These are phyloP conservation scores for Apogon hyalosoma DNA, from an alignment of 2,797 vertebrate species.

Conservation along the genomic window DNA sequence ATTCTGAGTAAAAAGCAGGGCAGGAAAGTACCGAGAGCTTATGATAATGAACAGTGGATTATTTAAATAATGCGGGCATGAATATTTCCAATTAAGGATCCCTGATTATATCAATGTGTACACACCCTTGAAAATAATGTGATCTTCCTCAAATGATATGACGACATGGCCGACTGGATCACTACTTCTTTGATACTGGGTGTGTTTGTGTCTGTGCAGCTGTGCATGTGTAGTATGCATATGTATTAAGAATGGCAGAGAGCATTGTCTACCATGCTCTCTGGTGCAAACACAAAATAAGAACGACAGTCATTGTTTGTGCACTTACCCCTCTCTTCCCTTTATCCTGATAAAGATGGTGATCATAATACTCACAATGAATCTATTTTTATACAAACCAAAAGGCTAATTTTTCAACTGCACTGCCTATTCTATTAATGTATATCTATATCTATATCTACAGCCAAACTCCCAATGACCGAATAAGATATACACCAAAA, in stretches of 20 bases:
- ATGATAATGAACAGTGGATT: slow-evolving; percentile 47
- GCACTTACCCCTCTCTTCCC: not conserved
- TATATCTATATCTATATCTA: not conserved
- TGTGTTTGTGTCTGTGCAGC: slow-evolving; percentile 21
- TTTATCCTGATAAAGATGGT: slow-evolving; percentile 23
- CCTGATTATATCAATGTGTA: slow-evolving; percentile 61
- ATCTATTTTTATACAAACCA: slow-evolving; percentile 10
- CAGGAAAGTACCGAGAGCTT: slow-evolving; percentile 22
- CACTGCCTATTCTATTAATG: not conserved
- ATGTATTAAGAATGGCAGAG: slow-evolving; percentile 7
- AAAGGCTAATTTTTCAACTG: slow-evolving; percentile 12
- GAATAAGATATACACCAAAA: not conserved
- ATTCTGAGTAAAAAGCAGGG: slow-evolving; percentile 24
- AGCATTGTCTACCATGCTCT: slow-evolving; percentile 35
- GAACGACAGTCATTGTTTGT: slow-evolving; percentile 24
- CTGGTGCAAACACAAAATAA: slow-evolving; percentile 22
- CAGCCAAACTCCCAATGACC: slow-evolving; percentile 1
- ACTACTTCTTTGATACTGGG: slow-evolving; percentile 8
- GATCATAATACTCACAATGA: not conserved
- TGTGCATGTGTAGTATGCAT: slow-evolving; percentile 19
- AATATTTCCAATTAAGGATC: slow-evolving; percentile 63
- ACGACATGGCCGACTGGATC: slow-evolving; percentile 40
- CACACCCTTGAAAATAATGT: slow-evolving; percentile 58
- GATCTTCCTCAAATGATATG: slow-evolving; percentile 36
- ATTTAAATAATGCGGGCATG: slow-evolving; percentile 51